Evolutionary conservation across 2,797 vertebrate genomes (phyloP), one percentile per base, ranked within the genome.

Genomic region (Cyclopterus lumpus): DNA sequence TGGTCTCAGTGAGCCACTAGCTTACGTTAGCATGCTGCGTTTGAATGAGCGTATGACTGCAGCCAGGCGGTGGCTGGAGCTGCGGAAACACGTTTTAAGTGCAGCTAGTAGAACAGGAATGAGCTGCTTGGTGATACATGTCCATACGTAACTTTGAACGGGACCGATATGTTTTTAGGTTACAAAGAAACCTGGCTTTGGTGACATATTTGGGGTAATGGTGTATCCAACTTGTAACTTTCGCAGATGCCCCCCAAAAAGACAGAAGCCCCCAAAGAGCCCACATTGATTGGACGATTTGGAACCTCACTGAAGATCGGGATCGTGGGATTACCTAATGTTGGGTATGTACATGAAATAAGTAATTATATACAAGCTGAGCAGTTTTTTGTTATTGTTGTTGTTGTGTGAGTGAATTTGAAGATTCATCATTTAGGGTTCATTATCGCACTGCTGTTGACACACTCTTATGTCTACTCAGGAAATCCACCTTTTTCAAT

Each of bases 401-500:
- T 34, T 48, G 14, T 26, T 5, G 2, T 10, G 15, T 30, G 6
- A 62, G 8, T 38, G 1, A 55, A 20, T 60, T 1, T 26, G 46
- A 34, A 46, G 11, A 57, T 20, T 22, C 14, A 58, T 18, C 3
- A 20, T 5, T 55, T 0, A 24, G 14, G 40, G 1, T 62, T 24
- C 6, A 53, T 36, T 28, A 2, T 53, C 78, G 7, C 5, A 2
- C 24, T 20, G 4, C 7, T 58, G 18, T 20, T 75, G 34, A 79
- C 61, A 4, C 18, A 72, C 6, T 36, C 5, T 26, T 61, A 14
- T 86, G 73, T 1, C 0, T 4, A 54, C 91, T 15, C 84, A 99
- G 98, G 89, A 99, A 99, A 90, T 99, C 98, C 0, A 99, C 98
- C 0, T 99, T 99, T 93, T 99, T 99, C 92, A 99, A 99, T 64